These are phyloP conservation scores for Enteromius treurensis DNA, from an alignment of 2,797 vertebrate genomes.

Conservation along the genomic window DNA sequence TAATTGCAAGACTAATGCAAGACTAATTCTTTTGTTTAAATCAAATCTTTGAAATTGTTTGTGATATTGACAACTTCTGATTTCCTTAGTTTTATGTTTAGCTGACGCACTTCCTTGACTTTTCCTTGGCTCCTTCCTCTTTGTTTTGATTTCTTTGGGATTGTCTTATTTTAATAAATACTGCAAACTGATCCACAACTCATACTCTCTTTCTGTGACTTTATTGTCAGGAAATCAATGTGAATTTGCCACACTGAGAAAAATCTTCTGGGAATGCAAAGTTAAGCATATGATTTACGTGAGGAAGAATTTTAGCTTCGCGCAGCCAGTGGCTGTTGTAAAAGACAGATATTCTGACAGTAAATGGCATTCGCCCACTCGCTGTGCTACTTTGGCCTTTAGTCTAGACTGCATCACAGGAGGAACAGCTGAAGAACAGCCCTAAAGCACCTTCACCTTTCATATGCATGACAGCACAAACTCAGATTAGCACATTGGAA, in stretches of 20 bases:
- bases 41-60: background rate
- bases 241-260: background rate
- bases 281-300: background rate
- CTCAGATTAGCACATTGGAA: constrained; percentile 24
- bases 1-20: background rate
- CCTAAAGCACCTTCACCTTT: constrained; percentile 51
- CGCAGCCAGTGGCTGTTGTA: constrained; percentile 16
- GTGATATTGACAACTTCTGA: background rate
- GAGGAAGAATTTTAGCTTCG: background rate
- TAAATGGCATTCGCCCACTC: constrained; percentile 64
- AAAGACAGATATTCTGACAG: constrained; percentile 43
- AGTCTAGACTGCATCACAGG: constrained; percentile 66
- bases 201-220: background rate
- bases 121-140: background rate
- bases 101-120: background rate
- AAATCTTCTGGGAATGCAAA: background rate
- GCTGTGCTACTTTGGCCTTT: constrained; percentile 71
- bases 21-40: too few species aligned
- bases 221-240: background rate
- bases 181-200: background rate
- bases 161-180: background rate
- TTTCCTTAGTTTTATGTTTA: background rate
- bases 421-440: constrained; percentile 55
- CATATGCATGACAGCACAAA: constrained; percentile 27
- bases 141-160: background rate